phyloP scores from a whole-genome alignment of 2,113 vertebrate genomes.

The Alexandromys fortis region DNA sequence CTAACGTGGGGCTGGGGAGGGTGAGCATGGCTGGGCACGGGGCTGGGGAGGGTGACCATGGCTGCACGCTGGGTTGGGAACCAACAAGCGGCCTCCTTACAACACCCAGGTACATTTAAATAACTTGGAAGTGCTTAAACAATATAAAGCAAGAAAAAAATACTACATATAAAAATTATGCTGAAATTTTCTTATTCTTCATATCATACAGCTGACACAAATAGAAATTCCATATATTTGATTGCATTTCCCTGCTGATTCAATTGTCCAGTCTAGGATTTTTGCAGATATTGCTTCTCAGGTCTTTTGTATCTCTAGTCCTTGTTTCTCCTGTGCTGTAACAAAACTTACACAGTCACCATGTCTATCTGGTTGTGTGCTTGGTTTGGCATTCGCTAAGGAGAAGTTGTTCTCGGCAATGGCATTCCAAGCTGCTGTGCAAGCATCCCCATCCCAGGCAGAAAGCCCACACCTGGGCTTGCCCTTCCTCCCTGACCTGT shows the following conservation, averaged over 20 bases:
- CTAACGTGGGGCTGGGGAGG: background rate
- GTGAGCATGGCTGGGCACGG: background rate
- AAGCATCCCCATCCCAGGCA: background rate
- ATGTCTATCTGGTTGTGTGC: background rate
- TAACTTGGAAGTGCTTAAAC: background rate
- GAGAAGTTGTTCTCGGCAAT: background rate
- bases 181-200: conserved; percentile 7
- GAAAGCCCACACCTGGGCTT: background rate
- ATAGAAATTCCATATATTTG: background rate
- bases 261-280: background rate
- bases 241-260: background rate
- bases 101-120: background rate
- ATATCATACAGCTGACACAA: background rate
- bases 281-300: conserved; percentile 41
- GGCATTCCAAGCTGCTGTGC: background rate
- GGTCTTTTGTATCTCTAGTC: background rate
- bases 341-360: background rate
- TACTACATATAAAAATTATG: background rate
- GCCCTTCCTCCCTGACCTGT: background rate
- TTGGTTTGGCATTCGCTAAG: background rate
- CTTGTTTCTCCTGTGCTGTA: background rate
- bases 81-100: too few relatives aligned
- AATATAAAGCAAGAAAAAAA: background rate
- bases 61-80: too few relatives aligned
- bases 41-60: background rate